phyloP scores from a whole-genome alignment of 2,113 vertebrate genomes.

The Ovibos moschatus region DNA sequence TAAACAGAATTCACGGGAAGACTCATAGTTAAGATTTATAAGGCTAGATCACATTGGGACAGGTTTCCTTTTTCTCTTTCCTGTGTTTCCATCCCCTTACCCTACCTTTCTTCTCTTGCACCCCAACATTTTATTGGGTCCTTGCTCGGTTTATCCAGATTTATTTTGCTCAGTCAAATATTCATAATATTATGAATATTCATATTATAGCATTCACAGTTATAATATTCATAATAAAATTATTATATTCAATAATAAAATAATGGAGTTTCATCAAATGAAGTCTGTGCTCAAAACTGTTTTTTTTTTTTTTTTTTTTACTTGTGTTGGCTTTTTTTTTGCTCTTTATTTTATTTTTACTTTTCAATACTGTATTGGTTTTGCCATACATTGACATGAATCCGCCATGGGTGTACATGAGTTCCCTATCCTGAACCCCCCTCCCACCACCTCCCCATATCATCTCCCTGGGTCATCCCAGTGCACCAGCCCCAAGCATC shows the following conservation, averaged over 20 bases:
- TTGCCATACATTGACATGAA: too few relatives aligned
- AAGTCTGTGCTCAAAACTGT: neutral
- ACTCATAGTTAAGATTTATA: neutral
- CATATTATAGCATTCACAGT: neutral
- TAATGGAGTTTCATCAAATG: neutral
- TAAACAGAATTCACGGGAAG: neutral
- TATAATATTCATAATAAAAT: neutral
- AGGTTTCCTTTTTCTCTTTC: neutral
- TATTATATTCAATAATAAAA: neutral
- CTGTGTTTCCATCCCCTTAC: neutral
- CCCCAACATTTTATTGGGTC: slow-evolving; percentile 38
- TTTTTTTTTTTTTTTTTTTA: neutral
- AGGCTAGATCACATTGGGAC: neutral
- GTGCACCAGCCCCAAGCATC: too few relatives aligned
- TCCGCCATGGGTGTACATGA: too few relatives aligned
- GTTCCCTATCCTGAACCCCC: too few relatives aligned
- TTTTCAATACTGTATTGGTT: too few relatives aligned
- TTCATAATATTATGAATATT: neutral
- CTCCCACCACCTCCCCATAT: too few relatives aligned
- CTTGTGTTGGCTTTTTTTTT: too few relatives aligned
- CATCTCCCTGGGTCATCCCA: too few relatives aligned
- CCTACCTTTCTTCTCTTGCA: slow-evolving; percentile 2
- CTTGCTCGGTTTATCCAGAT: slow-evolving; percentile 44
- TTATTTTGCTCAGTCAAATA: slow-evolving; percentile 32
- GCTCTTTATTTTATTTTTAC: too few relatives aligned